phyloP scores from a whole-genome alignment of 2,888 invertebrate genomes.

The Julus scanicus region DNA sequence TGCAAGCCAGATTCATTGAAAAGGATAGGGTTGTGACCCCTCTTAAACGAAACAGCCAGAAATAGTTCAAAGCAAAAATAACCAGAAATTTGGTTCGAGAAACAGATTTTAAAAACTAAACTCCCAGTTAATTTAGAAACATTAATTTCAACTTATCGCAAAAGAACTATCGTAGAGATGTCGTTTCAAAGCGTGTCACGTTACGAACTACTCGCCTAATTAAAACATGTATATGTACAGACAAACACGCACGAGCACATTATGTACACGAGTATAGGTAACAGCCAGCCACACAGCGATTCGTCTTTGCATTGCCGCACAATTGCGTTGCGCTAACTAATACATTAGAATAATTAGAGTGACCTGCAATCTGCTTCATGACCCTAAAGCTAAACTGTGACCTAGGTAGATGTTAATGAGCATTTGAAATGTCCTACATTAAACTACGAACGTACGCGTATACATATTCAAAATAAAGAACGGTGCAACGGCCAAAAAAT shows the following conservation, averaged over 20 bases:
- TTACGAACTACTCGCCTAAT: neutral
- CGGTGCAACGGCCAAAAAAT: neutral
- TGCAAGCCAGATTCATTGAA: too few species aligned
- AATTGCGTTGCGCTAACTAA: conserved; percentile 16
- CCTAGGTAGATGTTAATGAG: conserved; percentile 38
- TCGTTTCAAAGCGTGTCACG: neutral
- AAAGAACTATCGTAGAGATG: neutral
- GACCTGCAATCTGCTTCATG: neutral
- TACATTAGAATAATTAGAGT: neutral
- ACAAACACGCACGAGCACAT: neutral
- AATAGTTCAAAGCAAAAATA: neutral
- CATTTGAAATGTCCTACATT: neutral
- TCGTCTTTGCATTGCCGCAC: neutral
- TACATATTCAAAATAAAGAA: conserved; percentile 1
- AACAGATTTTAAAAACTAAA: neutral
- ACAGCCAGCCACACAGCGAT: neutral
- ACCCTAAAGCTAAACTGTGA: neutral
- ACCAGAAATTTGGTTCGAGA: neutral
- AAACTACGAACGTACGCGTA: conserved; percentile 11
- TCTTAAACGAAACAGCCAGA: too few species aligned
- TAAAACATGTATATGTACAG: conserved; percentile 7
- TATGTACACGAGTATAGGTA: neutral
- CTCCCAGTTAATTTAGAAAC: neutral
- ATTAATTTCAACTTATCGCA: neutral
- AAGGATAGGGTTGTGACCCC: too few species aligned